Evolutionary conservation across 2,797 vertebrate genomes (phyloP), one percentile per base, ranked within the genome.

Genomic region (Acomys russatus): DNA sequence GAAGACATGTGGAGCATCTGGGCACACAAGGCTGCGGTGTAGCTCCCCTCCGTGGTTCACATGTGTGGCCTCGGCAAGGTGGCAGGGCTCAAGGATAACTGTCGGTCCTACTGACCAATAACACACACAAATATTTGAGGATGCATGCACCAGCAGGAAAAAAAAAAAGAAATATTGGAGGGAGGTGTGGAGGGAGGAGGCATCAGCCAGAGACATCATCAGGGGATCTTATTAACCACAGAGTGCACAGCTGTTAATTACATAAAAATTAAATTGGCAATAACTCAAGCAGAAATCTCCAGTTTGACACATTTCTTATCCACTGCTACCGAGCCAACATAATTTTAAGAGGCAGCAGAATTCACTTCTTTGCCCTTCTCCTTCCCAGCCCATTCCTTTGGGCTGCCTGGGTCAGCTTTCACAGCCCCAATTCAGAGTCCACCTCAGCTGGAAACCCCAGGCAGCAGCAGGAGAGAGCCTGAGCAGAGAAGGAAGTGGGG

Each of bases 1-100:
- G 15, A 73, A 7, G 23, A 0, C 9, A 33, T 4, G 7, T 10
- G 22, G 10, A 3, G 1, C 0, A 4, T 38, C 66, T 6, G 0
- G 56, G 63, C 54, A 3, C 11, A 0, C 1, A 14, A 6, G 49
- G 6, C n/a, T 18, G 9, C 25, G 30, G 54, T n/a, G 1, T 0
- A 2, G 44, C 18, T 23, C 20, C 66, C 18, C 25, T 33, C 38
- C 0, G 1, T 7, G 74, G 20, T 8, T 51, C 49, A 28, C 56
- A 23, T 1, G 33, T 4, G 0, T 3, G 22, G 17, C 73, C 35
- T 54, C 49, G 28, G 61, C 28, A 14, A 51, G 70, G 79, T 6
- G 54, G 63, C 76, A 0, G 73, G 23, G 49, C 18, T 8, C 64
- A 80, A 30, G 66, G 88, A 25, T 30, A 7, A 66, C 44, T 30